These are phyloP conservation scores for Amphiprion clarkii DNA, from an alignment of 2,797 vertebrate species.

Conservation along the genomic window DNA sequence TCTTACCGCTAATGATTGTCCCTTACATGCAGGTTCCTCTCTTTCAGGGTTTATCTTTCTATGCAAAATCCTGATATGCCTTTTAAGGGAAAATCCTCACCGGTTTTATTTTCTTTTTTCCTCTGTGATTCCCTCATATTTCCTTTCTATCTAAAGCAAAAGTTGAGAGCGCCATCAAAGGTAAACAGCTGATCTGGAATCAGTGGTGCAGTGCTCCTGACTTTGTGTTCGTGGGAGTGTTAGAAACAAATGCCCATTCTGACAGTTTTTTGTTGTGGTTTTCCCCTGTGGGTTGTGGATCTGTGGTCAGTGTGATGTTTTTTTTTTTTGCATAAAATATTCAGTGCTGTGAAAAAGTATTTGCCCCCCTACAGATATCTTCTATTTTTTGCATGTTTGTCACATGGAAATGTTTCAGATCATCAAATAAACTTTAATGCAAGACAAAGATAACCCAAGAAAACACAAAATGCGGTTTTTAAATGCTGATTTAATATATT, in stretches of 20 bases:
- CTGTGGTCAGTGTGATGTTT: constrained; percentile 26
- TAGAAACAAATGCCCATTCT: constrained; percentile 22
- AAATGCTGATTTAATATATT: too few relatives aligned
- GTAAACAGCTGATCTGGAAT: constrained; percentile 79
- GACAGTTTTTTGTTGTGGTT: constrained; percentile 22
- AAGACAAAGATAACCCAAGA: too few relatives aligned
- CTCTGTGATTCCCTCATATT: constrained; percentile 60
- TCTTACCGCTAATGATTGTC: background rate
- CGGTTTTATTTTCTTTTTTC: constrained; percentile 31
- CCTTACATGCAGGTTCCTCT: background rate
- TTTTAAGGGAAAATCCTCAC: constrained; percentile 8
- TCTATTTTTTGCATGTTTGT: too few relatives aligned
- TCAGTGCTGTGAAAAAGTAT: too few relatives aligned
- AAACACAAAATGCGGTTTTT: too few relatives aligned
- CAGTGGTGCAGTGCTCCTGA: constrained; percentile 62
- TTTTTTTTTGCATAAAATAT: background rate
- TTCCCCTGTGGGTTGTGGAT: constrained; percentile 35
- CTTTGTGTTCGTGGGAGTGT: constrained; percentile 44
- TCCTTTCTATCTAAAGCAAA: constrained; percentile 85
- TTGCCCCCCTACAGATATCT: too few relatives aligned
- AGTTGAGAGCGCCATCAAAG: constrained; percentile 91
- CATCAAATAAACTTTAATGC: too few relatives aligned
- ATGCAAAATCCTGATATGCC: background rate
- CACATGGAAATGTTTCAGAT: too few relatives aligned
- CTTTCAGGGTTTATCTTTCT: too few relatives aligned